A percentile compares a stretch with the other conserved stretches of the same genome.
Evolutionary conservation across 1,140 invertebrate species (phyloP).

Genomic region (Diachasmimorpha longicaudata): DNA sequence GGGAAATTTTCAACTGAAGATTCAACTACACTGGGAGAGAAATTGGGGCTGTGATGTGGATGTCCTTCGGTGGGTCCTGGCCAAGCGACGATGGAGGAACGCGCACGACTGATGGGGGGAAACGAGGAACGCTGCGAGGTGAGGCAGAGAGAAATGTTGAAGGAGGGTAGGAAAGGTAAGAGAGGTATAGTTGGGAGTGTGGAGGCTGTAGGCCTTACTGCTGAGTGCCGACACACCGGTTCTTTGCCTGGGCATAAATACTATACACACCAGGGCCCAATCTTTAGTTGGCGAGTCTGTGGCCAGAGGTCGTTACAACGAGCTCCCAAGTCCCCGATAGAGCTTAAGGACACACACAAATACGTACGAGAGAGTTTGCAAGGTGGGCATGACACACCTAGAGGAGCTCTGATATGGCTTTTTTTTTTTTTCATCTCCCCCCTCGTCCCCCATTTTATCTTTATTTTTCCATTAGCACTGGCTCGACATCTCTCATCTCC

Average conservation of each 20-base stretch:
- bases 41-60: neutral
- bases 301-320: conserved; percentile 40
- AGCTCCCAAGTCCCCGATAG: neutral
- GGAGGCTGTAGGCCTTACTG: conserved; percentile 19
- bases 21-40: neutral
- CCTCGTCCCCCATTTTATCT: neutral
- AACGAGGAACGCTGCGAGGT: conserved; percentile 7
- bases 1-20: neutral
- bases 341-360: neutral
- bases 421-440: neutral
- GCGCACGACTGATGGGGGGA: conserved; percentile 26
- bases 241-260: conserved; percentile 31
- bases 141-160: conserved; percentile 22
- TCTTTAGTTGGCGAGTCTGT: conserved; percentile 38
- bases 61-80: conserved; percentile 19
- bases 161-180: conserved; percentile 11
- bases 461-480: neutral
- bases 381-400: conserved; percentile 23
- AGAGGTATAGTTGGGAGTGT: conserved; percentile 16
- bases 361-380: conserved; percentile 13
- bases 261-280: conserved; percentile 26
- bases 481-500: no score
- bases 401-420: neutral
- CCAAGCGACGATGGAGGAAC: conserved; percentile 29
- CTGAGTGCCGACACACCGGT: conserved; percentile 38